Evolutionary conservation across 2,113 vertebrate species (phyloP).

Genomic region (Ptychochromis oligacanthus): DNA sequence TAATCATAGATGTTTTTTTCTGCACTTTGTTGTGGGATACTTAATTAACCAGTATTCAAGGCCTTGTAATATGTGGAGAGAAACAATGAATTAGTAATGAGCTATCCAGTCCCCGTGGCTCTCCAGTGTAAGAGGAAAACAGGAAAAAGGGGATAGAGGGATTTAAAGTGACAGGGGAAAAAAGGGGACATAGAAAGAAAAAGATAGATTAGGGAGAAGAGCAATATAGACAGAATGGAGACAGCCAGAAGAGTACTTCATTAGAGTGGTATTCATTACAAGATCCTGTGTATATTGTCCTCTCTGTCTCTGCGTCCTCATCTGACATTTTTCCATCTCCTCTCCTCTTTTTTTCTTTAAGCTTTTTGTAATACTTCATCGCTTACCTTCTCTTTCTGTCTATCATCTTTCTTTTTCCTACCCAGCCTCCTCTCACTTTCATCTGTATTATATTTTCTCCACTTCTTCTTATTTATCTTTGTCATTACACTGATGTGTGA

Average conservation of each 20-base stretch:
- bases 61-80: constrained; percentile 41
- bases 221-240: not conserved
- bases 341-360: not conserved
- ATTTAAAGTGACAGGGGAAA: constrained; percentile 18
- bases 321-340: constrained; percentile 34
- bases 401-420: constrained; percentile 19
- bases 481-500: constrained; percentile 38
- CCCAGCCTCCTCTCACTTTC: constrained; percentile 11
- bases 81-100: constrained; percentile 67
- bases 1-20: not conserved
- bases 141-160: not conserved
- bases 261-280: constrained; percentile 47
- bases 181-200: constrained; percentile 10
- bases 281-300: constrained; percentile 14
- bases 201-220: constrained; percentile 31
- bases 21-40: constrained; percentile 20
- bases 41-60: constrained; percentile 42
- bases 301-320: constrained; percentile 13
- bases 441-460: not conserved
- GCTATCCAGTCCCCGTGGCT: constrained; percentile 26
- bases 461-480: constrained; percentile 38
- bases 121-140: constrained; percentile 10
- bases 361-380: not conserved
- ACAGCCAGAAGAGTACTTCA: constrained; percentile 35
- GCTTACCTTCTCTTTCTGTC: not conserved